Percentiles rank a stretch among this genome's conserved stretches.
These are phyloP conservation scores for Gorsachius magnificus DNA, from an alignment of 2,797 vertebrate species.

Conservation along the genomic window DNA sequence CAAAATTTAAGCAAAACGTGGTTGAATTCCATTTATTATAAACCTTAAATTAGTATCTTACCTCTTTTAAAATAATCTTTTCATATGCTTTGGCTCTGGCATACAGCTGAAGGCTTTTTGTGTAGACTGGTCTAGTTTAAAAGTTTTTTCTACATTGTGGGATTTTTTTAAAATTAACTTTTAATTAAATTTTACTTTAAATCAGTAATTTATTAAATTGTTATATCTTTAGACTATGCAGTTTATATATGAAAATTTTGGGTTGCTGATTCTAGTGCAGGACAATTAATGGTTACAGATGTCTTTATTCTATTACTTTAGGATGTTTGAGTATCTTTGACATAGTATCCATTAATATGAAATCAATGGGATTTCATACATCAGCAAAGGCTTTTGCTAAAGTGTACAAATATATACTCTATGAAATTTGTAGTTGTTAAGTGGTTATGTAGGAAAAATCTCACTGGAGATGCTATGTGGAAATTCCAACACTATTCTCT, in stretches of 20 bases:
- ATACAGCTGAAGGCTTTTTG: neutral
- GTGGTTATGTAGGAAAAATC: neutral
- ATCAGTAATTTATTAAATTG: neutral
- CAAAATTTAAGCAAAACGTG: neutral
- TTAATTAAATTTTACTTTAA: neutral
- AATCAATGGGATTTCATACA: neutral
- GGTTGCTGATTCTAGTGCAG: neutral
- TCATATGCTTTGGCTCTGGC: neutral
- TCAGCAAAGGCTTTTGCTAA: neutral
- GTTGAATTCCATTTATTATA: neutral
- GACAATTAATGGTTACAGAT: neutral
- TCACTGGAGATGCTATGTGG: neutral
- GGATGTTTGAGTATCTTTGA: neutral
- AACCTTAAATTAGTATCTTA: neutral
- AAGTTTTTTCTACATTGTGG: neutral
- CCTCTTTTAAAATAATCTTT: neutral
- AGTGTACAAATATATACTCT: neutral
- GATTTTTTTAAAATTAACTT: neutral
- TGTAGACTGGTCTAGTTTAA: neutral
- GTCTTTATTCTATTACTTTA: neutral
- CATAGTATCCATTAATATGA: neutral
- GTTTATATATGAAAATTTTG: neutral
- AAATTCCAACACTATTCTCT: neutral
- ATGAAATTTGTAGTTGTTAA: neutral
- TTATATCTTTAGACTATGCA: neutral